Evolutionary conservation across 2,113 vertebrate species (phyloP).

Genomic region (Heloderma charlesbogerti): DNA sequence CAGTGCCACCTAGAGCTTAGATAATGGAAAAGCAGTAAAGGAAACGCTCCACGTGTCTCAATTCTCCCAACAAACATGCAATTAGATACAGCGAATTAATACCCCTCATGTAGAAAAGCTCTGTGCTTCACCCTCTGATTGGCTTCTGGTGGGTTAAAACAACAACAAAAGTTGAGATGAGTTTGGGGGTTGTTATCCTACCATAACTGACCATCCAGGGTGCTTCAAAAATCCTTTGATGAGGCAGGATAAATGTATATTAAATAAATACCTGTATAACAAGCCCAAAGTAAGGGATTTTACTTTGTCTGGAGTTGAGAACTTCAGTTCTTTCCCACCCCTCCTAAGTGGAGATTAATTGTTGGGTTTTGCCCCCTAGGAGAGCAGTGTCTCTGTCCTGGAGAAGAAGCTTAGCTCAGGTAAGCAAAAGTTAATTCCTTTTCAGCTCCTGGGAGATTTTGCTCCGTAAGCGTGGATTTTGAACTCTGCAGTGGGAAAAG

Average conservation of each 20-base stretch:
- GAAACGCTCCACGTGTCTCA: too few species aligned
- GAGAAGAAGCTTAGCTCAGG: conserved; percentile 19
- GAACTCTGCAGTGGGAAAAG: not conserved
- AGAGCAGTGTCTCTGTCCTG: not conserved
- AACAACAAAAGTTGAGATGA: not conserved
- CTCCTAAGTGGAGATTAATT: not conserved
- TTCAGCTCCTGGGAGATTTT: not conserved
- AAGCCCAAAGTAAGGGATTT: not conserved
- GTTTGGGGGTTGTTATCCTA: not conserved
- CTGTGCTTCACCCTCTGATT: not conserved
- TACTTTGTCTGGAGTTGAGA: not conserved
- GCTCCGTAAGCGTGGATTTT: not conserved
- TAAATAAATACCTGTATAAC: not conserved
- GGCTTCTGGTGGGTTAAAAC: not conserved
- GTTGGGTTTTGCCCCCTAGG: not conserved
- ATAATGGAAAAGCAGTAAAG: too few species aligned
- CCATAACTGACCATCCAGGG: not conserved
- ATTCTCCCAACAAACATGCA: too few species aligned
- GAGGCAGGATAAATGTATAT: not conserved
- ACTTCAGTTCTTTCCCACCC: too few species aligned
- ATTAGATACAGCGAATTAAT: too few species aligned
- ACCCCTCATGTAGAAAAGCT: too few species aligned
- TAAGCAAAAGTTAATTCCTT: not conserved
- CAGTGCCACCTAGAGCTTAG: too few species aligned
- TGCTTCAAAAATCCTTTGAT: not conserved